Base-by-base conservation (phyloP, 1,140 invertebrate genomes). In the Lethocerus indicus region DNA sequence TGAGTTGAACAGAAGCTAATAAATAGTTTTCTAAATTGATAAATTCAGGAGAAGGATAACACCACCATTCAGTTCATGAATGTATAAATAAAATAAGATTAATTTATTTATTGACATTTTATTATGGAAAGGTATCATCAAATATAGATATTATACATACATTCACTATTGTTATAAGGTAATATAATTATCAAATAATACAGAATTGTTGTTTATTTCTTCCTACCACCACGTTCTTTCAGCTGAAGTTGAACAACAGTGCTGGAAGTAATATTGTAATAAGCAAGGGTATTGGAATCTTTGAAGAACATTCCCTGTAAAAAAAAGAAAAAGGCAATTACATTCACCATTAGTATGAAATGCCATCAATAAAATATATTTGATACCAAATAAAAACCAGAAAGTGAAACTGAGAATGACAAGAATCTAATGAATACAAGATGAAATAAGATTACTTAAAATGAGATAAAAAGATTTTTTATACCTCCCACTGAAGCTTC, bases 221-320 rank as follows among this genome's bases (percentile, higher is more conserved):
- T 98, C 32, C 93, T 73, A 27, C 95, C 95, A 65, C 95, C 95
- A 69, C 95, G 76, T 68, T 98, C 95, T 66, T 98, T 98, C 5
- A 97, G 71, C 65, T 93, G 81, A 29, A 98, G 71, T 58, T 87
- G 81, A 35, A 98, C 76, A n/a, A 79, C 68, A 13, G 80, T 81
- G 37, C 83, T 85, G 9, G 82, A 80, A 0, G 76, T 70, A 23
- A 98, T 76, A 66, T 98, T 98, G 68, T 98, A 98, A 70, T 83
- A 98, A 0, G 89, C 95, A 62, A 98, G 70, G 1, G 82, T 80
- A 61, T 95, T 92, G 20, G 80, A 90, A 69, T 98, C 94, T 65
- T 98, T 98, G 67, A 98, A 91, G 69, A 98, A 98, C 63, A 97
- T 80, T 36, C 92, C 92, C 83, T 93, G 64, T 14, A 75, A 75